Base-by-base conservation (phyloP, 1,140 invertebrate species). In the Drosophila parabipectinata region DNA sequence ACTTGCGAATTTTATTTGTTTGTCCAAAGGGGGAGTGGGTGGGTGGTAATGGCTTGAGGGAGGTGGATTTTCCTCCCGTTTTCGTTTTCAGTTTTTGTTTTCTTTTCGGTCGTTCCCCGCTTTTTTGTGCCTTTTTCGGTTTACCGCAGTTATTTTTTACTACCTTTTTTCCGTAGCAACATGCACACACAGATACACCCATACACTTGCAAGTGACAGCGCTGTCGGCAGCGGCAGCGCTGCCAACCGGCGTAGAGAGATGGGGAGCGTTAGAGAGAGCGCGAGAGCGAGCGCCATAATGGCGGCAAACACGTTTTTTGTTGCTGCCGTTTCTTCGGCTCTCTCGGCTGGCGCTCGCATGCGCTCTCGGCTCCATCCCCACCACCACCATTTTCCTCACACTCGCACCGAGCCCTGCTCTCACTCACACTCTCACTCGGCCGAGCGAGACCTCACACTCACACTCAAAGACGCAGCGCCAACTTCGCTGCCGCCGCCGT, bases 111-210 rank as follows among this genome's bases (percentile, higher is more conserved):
- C 60, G 63, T 67, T 67, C 63, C 74, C 81, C 80, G 75, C 79
- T 72, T 85, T 87, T 87, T 88, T 88, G 82, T 87, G 83, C 78
- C 78, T 88, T 88, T 85, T 88, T 88, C 64, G 83, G 83, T 89
- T 88, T 88, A 88, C 83, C 83, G 83, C 83, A 88, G 83, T 83
- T 88, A 89, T 88, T 88, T 87, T 88, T 87, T 87, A 87, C 83
- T 87, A 88, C 83, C 79, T 87, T 87, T 87, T 77, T 85, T 82
- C 76, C 79, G 83, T 88, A 79, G 83, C 82, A 87, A 69, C 83
- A 37, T 37, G 28, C 61, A 66, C 37, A 59, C 58, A 77, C 28
- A 52, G 55, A 32, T 44, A 60, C 44, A 57, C 47, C 54, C 54
- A 69, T 26, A 48, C 55, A 67, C 55, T 44, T 32, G 34, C 69